Base-by-base conservation (phyloP, 2,113 vertebrate species). In the Xenus cinereus region DNA sequence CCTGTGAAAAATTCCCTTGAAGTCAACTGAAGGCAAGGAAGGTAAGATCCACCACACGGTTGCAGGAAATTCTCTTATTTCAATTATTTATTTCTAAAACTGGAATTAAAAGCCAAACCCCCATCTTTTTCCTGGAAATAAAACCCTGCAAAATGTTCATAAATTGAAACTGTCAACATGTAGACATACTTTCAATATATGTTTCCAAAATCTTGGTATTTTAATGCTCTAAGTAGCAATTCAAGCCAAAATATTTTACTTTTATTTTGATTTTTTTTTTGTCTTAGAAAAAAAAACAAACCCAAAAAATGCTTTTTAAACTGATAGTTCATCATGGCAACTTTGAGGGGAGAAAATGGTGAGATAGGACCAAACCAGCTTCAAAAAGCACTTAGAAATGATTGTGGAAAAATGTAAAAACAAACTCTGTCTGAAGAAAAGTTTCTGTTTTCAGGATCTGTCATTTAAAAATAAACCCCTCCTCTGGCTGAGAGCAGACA, bases 161-260 rank as follows among this genome's bases (percentile, higher is more conserved):
- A 62, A 87, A 43, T 27, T 32, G 10, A 5, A 94, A 90, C 7
- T 10, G 7, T 33, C 37, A n/a, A 63, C 5, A 57, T 30, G 20
- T 1, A 0, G 48, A 19, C 2, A 5, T 53, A 46, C 57, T 87
- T 64, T 35, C 28, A 39, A 24, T 17, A 7, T 2, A 21, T 68
- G 72, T 59, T 68, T 9, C 41, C 27, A 87, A 76, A 78, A n/a
- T 82, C 15, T 54, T 5, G 6, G 10, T 57, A 37, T 0, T 79
- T 72, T 68, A 32, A 63, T 54, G 13, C 7, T 68, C 20, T 54
- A 39, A 84, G 45, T 60, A 35, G 3, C 22, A 35, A 20, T 51
- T 41, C 32, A 75, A 85, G 9, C 7, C 24, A 54, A 84, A 86
- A 71, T 8, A 1, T 21, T 69, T 66, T 1, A 43, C 80, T 95